These are phyloP conservation scores for Ceratoteleas bidentatus DNA, from an alignment of 1,140 invertebrate species.

Conservation along the genomic window DNA sequence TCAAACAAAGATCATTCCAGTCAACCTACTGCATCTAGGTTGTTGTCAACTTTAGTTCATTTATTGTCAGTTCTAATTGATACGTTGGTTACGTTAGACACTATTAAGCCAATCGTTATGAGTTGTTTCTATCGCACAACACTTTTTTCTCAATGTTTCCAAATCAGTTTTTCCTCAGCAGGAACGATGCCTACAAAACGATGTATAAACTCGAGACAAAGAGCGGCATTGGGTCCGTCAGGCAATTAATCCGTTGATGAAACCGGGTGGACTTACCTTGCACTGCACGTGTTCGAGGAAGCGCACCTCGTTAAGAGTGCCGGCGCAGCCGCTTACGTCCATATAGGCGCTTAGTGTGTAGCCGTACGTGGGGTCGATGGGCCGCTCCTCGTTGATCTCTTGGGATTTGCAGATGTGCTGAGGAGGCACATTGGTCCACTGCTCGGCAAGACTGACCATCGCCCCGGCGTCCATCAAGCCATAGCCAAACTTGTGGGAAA, in stretches of 20 bases:
- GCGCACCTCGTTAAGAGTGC: constrained; percentile 92
- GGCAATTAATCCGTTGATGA: constrained; percentile 63
- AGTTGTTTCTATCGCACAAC: no score
- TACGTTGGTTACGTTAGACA: no score
- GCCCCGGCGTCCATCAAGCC: constrained; percentile 98
- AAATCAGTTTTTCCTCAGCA: no score
- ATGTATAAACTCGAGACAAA: no score
- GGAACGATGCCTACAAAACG: no score
- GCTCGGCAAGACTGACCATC: constrained; percentile 94
- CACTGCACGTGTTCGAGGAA: constrained; percentile 97
- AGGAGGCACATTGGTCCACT: constrained; percentile 96
- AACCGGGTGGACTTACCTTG: constrained; percentile 81
- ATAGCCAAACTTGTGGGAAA: constrained; percentile 98
- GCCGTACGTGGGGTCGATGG: constrained; percentile 87
- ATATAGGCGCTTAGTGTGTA: constrained; percentile 88
- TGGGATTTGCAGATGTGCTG: constrained; percentile 97
- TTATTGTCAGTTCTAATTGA: no score
- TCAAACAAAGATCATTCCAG: no score
- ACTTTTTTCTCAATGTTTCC: no score
- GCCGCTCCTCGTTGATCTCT: constrained; percentile 91
- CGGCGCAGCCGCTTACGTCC: constrained; percentile 93
- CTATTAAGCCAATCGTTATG: no score
- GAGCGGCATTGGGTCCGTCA: constrained; percentile 24
- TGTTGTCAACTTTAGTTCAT: no score
- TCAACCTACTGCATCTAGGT: no score